Evolutionary conservation across 2,797 vertebrate species (phyloP).

Genomic region (Sebastes diaconus): DNA sequence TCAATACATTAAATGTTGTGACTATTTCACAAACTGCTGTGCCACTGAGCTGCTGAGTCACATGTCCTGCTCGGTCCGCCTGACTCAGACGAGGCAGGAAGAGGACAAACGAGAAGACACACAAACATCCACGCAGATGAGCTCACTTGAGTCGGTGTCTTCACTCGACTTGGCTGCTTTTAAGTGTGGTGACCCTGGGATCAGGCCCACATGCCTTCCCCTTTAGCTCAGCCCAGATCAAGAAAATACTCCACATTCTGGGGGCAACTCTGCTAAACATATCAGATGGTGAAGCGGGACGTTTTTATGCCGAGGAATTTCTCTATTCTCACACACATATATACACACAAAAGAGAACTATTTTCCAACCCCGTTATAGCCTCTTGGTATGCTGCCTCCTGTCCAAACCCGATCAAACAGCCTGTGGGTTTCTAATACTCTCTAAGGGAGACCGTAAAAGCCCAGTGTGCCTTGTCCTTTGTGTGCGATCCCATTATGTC

Average conservation of each 20-base stretch:
- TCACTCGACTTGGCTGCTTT: constrained; percentile 23
- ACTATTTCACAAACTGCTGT: too few species aligned
- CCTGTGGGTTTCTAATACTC: constrained; percentile 46
- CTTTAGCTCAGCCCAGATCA: constrained; percentile 65
- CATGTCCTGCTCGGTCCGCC: background rate
- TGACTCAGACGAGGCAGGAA: constrained; percentile 3
- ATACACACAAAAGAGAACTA: constrained; percentile 3
- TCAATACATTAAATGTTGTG: too few species aligned
- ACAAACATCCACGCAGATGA: background rate
- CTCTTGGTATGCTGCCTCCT: constrained; percentile 6
- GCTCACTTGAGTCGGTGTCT: constrained; percentile 19
- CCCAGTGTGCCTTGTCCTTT: constrained; percentile 21
- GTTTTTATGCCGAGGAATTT: constrained; percentile 39
- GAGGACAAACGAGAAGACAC: constrained; percentile 9
- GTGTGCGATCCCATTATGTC: constrained; percentile 34
- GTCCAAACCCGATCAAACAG: constrained; percentile 25
- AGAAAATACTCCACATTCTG: constrained; percentile 64
- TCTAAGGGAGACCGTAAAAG: constrained; percentile 47
- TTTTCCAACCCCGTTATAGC: constrained; percentile 43
- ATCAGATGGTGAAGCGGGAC: constrained; percentile 49
- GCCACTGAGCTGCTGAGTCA: too few species aligned
- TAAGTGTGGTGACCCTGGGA: constrained; percentile 49
- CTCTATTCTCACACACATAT: constrained; percentile 29
- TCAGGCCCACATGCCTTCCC: constrained; percentile 59
- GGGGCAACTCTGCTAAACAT: constrained; percentile 63